Evolutionary conservation across 2,797 vertebrate genomes (phyloP), one percentile per base, ranked within the genome.

Genomic region (Diplodus sargus): DNA sequence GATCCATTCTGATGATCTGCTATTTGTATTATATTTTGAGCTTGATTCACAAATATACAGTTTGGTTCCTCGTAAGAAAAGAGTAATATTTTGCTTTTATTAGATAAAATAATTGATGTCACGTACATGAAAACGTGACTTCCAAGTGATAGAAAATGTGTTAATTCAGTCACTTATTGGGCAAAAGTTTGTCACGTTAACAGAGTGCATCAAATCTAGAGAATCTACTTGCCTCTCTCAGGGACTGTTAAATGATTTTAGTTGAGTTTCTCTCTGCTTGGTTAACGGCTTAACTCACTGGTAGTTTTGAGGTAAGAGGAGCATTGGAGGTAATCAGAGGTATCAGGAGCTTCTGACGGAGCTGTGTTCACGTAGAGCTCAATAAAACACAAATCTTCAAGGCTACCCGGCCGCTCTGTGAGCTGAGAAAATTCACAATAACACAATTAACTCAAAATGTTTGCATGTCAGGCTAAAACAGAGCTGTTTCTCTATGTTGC

Each of bases 351-450:
- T 52, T 58, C 25, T 63, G 23, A 57, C 45, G 43, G 45, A 53
- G 49, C 18, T 53, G 39, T 30, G 49, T 45, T 39, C 66, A 47
- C 12, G 20, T 28, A 1, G 30, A 58, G 5, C 45, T 34, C 16
- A 73, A 42, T 49, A 2, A 48, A 69, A 45, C 14, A 43, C 3
- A 12, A 59, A 56, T 13, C 49, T 20, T 8, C 23, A 49, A 60
- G 57, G 11, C 28, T 65, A 28, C 8, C 54, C 59, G 34, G 10
- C 60, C 22, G 47, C 66, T 78, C 28, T 34, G 13, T 18, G 7
- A 61, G 73, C 56, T 42, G 78, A 84, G 76, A 84, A 75, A 73
- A 64, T 34, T 79, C 79, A 66, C 57, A 68, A 78, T 20, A 84
- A 76, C 70, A 63, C 22, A 62, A 81, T 72, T 48, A 68, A 65